Conservation (phyloP, 2,113 vertebrate genomes). For the Tautogolabrus adspersus region DNA sequence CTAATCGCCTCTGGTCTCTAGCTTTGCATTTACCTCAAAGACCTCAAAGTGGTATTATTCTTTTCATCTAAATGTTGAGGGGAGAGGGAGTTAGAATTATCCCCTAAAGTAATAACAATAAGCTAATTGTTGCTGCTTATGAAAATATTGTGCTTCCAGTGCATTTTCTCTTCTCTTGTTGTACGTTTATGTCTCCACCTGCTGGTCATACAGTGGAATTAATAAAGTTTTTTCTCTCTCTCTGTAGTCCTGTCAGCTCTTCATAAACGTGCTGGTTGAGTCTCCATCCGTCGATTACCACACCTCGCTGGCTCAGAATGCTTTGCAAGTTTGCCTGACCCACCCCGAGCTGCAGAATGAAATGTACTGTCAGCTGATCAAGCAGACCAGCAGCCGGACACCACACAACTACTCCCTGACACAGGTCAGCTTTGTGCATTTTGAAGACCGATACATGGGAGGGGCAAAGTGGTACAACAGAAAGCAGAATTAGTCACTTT, state of each 20-base stretch:
- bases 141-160: too few relatives aligned
- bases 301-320: slow-evolving; percentile 91
- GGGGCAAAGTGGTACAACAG: too few relatives aligned
- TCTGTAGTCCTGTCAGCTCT: slow-evolving; percentile 91
- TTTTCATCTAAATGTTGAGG: too few relatives aligned
- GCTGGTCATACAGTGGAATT: slow-evolving; percentile 31
- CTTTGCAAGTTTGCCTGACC: slow-evolving; percentile 90
- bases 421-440: slow-evolving; percentile 83
- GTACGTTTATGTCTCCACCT: slow-evolving; percentile 70
- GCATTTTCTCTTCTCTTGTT: too few relatives aligned
- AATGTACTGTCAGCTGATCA: slow-evolving; percentile 92
- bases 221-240: background rate
- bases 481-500: background rate
- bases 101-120: background rate
- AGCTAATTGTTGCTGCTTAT: background rate
- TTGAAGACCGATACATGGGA: background rate
- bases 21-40: background rate
- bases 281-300: slow-evolving; percentile 91
- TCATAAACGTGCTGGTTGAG: slow-evolving; percentile 92
- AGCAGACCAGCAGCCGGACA: slow-evolving; percentile 87
- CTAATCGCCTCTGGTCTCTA: background rate
- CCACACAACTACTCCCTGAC: slow-evolving; percentile 88
- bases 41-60: background rate
- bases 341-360: slow-evolving; percentile 92
- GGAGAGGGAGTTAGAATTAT: background rate